Percentiles rank a stretch among this genome's conserved stretches.
Conservation (phyloP, 2,888 invertebrate genomes). For the Drosophila glabriapex region DNA sequence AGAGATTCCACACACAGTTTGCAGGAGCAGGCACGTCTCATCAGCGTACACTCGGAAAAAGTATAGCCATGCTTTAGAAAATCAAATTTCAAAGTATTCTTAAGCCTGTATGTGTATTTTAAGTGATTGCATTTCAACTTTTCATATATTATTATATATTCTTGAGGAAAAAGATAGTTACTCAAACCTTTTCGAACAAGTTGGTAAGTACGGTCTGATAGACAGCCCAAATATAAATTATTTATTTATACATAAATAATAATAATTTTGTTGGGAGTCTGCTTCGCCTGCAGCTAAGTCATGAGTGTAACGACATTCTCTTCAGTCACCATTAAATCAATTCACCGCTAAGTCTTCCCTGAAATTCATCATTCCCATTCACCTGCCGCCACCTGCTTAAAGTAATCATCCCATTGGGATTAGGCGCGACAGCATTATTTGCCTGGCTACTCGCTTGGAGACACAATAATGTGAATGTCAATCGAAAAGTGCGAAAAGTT, state of each 20-base stretch:
- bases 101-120: background rate
- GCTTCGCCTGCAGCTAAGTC: background rate
- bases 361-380: background rate
- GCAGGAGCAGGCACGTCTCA: constrained; percentile 11
- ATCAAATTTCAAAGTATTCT: background rate
- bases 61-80: background rate
- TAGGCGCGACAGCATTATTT: background rate
- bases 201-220: background rate
- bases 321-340: background rate
- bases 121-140: background rate
- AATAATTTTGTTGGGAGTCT: no score
- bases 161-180: background rate
- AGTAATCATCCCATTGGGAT: background rate
- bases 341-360: background rate
- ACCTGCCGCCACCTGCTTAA: background rate
- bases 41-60: background rate
- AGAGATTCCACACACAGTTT: constrained; percentile 15
- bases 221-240: background rate
- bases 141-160: background rate
- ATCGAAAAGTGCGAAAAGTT: background rate
- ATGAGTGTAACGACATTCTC: background rate
- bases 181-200: background rate
- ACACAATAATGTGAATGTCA: background rate
- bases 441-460: background rate
- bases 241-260: background rate